These are phyloP conservation scores for Tiaroga cobitis DNA, from an alignment of 2,797 vertebrate genomes.

Conservation along the genomic window DNA sequence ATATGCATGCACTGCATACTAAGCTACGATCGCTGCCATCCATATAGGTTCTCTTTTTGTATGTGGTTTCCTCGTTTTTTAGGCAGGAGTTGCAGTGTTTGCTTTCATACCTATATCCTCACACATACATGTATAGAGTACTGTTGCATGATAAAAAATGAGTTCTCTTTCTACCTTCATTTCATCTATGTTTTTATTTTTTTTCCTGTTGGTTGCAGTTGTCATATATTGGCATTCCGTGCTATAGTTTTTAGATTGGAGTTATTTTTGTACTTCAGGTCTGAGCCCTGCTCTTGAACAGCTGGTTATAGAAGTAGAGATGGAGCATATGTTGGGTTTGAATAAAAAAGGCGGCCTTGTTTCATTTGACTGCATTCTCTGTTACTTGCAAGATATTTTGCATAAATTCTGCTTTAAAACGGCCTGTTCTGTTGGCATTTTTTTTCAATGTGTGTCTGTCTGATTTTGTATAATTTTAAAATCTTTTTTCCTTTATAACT, in stretches of 20 bases:
- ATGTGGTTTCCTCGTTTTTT: neutral
- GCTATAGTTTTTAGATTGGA: conserved; percentile 30
- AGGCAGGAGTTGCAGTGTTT: neutral
- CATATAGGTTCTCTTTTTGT: conserved; percentile 11
- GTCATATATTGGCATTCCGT: conserved; percentile 11
- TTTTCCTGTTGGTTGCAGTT: neutral
- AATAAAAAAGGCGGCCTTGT: neutral
- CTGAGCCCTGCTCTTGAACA: conserved; percentile 39
- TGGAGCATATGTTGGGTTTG: conserved; percentile 6
- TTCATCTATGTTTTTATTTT: neutral
- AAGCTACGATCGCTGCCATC: neutral
- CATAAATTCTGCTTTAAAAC: neutral
- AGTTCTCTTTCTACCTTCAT: neutral
- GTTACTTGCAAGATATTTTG: neutral
- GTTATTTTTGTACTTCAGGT: conserved; percentile 33
- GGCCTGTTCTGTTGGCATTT: neutral
- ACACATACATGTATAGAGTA: neutral
- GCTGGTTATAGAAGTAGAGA: conserved; percentile 31
- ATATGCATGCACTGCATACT: conserved; percentile 9
- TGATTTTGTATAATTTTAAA: neutral
- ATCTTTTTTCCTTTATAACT: neutral
- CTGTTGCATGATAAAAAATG: neutral
- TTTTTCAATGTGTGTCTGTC: no score
- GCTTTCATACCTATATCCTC: neutral
- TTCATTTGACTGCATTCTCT: neutral